Base-by-base conservation (phyloP, 1,140 invertebrate genomes). In the Andrena cerasifolii region DNA sequence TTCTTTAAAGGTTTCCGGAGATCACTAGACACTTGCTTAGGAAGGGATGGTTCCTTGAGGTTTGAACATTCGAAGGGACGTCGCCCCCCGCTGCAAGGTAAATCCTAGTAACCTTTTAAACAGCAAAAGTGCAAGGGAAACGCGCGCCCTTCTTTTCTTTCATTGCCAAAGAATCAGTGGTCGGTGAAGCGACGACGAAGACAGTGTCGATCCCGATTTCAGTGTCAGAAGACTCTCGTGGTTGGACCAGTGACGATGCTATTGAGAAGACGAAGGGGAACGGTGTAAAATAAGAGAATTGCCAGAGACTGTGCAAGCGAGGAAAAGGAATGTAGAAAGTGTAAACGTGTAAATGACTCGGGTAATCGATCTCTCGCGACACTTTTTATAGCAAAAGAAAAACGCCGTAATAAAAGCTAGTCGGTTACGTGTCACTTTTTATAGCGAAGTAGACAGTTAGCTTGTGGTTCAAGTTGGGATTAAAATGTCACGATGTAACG, bases 371-470 rank as follows among this genome's bases (percentile, higher is more conserved):
- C 54, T 78, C 33, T 43, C 26, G 63, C 65, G 65, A 77, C 73
- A 84, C 71, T 84, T 84, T 84, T 84, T 84, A 84, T 83, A 84
- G 81, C 45, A 58, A 10, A 40, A n/a, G n/a, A n/a, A n/a, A 80
- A 80, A 70, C 77, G 70, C 62, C 58, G 58, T 80, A 84, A 71
- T 68, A 36, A 79, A 83, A 77, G 45, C 62, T 83, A 77, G 74
- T 70, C 79, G 21, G 70, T 84, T 78, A 80, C 70, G 74, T 78
- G 79, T 85, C 76, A 85, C 70, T 78, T 85, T 85, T 85, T 85
- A 81, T 85, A 85, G 83, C 68, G 65, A 82, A 82, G 65, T 85
- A 82, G 83, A 82, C 79, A 82, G 56, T 72, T 85, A 85, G 83
- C 63, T 65, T 80, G 83, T 84, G 83, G 82, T 85, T 85, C 74